phyloP scores from a whole-genome alignment of 1,140 invertebrate genomes.

The Bombus soroeensis region DNA sequence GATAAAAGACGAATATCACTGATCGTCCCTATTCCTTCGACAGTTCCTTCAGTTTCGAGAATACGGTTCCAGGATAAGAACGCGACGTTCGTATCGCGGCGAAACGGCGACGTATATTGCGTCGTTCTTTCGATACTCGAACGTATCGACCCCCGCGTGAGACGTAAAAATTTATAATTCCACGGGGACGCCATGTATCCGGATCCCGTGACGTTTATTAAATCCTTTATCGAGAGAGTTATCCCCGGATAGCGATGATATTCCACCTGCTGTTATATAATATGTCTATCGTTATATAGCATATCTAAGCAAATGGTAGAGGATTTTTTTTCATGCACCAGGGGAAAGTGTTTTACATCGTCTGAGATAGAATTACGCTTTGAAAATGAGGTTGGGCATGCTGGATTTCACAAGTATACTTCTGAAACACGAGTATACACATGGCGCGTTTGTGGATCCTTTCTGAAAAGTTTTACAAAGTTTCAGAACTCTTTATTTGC shows the following conservation, averaged over 20 bases:
- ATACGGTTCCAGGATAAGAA: neutral
- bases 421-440: neutral
- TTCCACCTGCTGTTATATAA: neutral
- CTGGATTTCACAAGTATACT: neutral
- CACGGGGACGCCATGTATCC: constrained; percentile 20
- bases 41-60: neutral
- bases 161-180: constrained; percentile 47
- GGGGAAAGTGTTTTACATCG: neutral
- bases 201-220: constrained; percentile 36
- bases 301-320: neutral
- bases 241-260: neutral
- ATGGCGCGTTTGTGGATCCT: neutral
- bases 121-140: constrained; percentile 1
- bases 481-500: neutral
- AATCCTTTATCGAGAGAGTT: constrained; percentile 41
- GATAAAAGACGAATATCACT: constrained; percentile 26
- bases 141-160: constrained; percentile 27
- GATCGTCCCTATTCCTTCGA: neutral
- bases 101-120: constrained; percentile 34
- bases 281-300: neutral
- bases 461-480: neutral
- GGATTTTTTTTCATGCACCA: neutral
- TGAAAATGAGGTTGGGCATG: neutral
- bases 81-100: neutral
- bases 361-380: neutral